These are phyloP conservation scores for Sericinus montela DNA, from an alignment of 2,888 invertebrate genomes.

Conservation along the genomic window DNA sequence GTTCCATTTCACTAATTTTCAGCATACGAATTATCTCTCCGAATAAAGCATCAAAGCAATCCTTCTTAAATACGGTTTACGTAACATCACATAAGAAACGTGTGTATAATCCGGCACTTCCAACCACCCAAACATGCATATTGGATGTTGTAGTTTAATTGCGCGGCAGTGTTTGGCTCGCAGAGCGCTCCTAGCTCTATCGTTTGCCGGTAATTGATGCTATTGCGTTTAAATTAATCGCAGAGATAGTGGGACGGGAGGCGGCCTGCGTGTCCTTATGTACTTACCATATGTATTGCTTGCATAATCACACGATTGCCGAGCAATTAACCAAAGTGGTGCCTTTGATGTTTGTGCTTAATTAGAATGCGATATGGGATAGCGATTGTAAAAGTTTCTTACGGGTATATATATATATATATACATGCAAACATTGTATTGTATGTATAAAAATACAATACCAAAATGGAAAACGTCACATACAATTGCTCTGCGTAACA, in stretches of 20 bases:
- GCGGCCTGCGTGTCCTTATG: slow-evolving; percentile 34
- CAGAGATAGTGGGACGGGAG: slow-evolving; percentile 35
- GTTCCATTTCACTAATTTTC: too few relatives aligned
- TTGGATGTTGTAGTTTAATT: slow-evolving; percentile 14
- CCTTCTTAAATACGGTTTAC: neutral
- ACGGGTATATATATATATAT: too few relatives aligned
- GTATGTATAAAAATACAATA: too few relatives aligned
- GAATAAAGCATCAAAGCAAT: too few relatives aligned
- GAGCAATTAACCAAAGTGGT: slow-evolving; percentile 56
- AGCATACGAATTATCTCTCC: too few relatives aligned
- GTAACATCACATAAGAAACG: neutral
- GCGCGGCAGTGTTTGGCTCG: slow-evolving; percentile 20
- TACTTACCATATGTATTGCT: slow-evolving; percentile 26
- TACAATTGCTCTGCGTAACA: too few relatives aligned
- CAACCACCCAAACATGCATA: slow-evolving; percentile 11
- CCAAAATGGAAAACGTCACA: too few relatives aligned
- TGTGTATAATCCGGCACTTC: slow-evolving; percentile 12
- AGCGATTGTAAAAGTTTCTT: too few relatives aligned
- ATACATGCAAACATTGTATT: too few relatives aligned
- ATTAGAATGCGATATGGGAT: neutral
- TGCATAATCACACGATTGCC: slow-evolving; percentile 39
- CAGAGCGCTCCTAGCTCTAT: slow-evolving; percentile 42
- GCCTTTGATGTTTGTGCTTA: slow-evolving; percentile 46
- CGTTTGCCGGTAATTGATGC: slow-evolving; percentile 63
- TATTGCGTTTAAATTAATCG: slow-evolving; percentile 74